Conservation (phyloP, 2,888 invertebrate genomes). For the Andrena trimmerana region DNA sequence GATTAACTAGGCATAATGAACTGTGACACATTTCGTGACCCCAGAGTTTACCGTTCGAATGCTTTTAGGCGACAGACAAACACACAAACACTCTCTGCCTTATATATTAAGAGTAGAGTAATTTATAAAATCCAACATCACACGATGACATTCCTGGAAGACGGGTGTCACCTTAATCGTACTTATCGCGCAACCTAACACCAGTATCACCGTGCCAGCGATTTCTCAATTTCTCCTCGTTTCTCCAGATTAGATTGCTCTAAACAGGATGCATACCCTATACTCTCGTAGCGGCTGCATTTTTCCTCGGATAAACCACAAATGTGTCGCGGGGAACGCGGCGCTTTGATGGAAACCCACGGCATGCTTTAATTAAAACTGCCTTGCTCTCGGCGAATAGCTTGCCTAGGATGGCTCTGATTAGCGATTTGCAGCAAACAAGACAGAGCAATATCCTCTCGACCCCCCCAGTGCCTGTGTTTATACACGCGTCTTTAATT, state of each 20-base stretch:
- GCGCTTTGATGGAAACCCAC: conserved; percentile 51
- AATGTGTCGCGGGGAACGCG: conserved; percentile 18
- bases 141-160: background rate
- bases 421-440: conserved; percentile 56
- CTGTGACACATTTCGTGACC: too few species aligned
- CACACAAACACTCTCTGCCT: too few species aligned
- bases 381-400: conserved; percentile 10
- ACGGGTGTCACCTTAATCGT: background rate
- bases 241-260: background rate
- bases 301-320: conserved; percentile 15
- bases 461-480: conserved; percentile 52
- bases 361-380: conserved; percentile 59
- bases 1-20: too few species aligned
- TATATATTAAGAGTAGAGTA: too few species aligned
- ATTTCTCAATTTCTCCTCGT: conserved; percentile 11
- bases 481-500: conserved; percentile 50
- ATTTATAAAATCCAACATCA: too few species aligned
- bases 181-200: conserved; percentile 9
- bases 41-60: too few species aligned
- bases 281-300: conserved; percentile 6
- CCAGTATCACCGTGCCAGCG: background rate
- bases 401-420: conserved; percentile 31
- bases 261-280: background rate
- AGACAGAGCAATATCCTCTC: conserved; percentile 55
- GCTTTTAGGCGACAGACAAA: too few species aligned